These are phyloP conservation scores for Oryzias javanicus DNA, from an alignment of 2,113 vertebrate genomes.

Conservation along the genomic window DNA sequence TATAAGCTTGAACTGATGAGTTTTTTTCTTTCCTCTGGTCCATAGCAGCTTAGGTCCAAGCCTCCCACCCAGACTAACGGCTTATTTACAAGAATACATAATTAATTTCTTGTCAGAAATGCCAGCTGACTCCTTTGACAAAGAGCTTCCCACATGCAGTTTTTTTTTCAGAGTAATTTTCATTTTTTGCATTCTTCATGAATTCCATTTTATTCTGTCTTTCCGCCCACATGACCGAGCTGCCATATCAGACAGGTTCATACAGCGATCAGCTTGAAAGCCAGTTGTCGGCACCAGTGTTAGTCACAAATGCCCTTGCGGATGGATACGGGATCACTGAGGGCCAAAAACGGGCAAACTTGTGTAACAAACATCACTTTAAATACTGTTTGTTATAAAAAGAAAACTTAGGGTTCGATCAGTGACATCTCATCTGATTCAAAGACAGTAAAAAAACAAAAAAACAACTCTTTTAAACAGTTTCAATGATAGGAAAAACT, in stretches of 20 bases:
- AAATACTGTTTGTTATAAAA: too few species aligned
- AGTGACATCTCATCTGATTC: too few species aligned
- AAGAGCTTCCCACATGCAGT: slow-evolving; percentile 46
- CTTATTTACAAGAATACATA: slow-evolving; percentile 71
- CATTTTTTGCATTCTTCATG: slow-evolving; percentile 72
- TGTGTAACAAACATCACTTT: too few species aligned
- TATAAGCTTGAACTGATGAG: not conserved
- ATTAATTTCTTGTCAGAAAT: slow-evolving; percentile 69
- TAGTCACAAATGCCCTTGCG: too few species aligned
- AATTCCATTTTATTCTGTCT: slow-evolving; percentile 18
- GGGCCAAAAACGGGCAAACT: too few species aligned
- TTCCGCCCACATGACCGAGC: not conserved
- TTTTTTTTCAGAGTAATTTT: slow-evolving; percentile 41
- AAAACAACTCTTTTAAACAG: too few species aligned
- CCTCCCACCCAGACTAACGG: slow-evolving; percentile 51
- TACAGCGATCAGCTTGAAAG: not conserved
- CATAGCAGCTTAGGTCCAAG: slow-evolving; percentile 7
- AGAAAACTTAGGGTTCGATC: too few species aligned
- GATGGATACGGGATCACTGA: too few species aligned
- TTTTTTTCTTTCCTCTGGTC: slow-evolving; percentile 1
- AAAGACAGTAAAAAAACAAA: too few species aligned
- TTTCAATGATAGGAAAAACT: too few species aligned
- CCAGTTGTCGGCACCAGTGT: too few species aligned
- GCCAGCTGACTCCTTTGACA: slow-evolving; percentile 62
- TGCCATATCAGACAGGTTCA: slow-evolving; percentile 18